Conservation (phyloP, 92 coral and sea anemone genomes). For the Chrysogorgia sp. region DNA sequence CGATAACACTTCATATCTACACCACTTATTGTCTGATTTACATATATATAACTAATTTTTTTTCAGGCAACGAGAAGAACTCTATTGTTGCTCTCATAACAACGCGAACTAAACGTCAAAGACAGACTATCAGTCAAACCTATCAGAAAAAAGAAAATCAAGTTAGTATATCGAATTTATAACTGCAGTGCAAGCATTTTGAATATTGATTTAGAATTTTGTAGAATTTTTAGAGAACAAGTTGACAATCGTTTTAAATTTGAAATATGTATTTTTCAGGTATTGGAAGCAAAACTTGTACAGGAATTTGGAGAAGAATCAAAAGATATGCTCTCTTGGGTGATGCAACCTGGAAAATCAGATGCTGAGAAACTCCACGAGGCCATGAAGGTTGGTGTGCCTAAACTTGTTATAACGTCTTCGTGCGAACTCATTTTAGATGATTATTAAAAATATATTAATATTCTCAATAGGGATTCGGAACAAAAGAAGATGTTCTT, state of each 20-base stretch:
- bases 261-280: not conserved
- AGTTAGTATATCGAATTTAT: not conserved
- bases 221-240: not conserved
- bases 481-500: conserved; percentile 27
- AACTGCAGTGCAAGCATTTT: not conserved
- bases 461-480: conserved; percentile 4
- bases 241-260: not conserved
- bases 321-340: not conserved
- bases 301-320: conserved; percentile 9
- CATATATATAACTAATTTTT: too few relatives aligned
- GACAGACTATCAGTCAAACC: conserved; percentile 11
- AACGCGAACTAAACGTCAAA: conserved; percentile 4
- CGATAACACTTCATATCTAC: too few relatives aligned
- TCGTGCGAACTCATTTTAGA: too few relatives aligned
- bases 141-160: conserved; percentile 12
- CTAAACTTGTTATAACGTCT: too few relatives aligned
- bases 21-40: too few relatives aligned
- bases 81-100: conserved; percentile 13
- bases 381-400: conserved; percentile 14
- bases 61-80: conserved; percentile 11
- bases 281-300: not conserved
- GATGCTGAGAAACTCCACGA: conserved; percentile 23
- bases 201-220: not conserved
- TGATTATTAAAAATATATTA: too few relatives aligned
- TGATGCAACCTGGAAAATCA: conserved; percentile 17